Percentiles rank a stretch among this genome's conserved stretches.
These are phyloP conservation scores for Euproctis similis DNA, from an alignment of 2,888 invertebrate genomes.

Conservation along the genomic window DNA sequence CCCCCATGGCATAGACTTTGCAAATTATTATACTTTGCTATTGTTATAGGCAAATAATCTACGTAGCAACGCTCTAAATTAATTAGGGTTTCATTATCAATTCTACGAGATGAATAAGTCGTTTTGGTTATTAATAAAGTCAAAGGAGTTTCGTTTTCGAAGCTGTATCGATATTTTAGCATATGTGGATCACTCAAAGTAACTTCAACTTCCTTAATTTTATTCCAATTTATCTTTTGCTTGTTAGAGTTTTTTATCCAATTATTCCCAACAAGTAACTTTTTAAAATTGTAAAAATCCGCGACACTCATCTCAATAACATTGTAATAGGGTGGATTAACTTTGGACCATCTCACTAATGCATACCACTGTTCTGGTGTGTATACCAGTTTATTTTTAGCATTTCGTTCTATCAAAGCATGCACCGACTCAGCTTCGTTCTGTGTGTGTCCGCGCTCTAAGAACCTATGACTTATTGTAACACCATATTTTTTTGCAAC, in stretches of 20 bases:
- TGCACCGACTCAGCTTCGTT: constrained; percentile 21
- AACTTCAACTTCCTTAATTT: neutral
- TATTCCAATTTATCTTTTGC: constrained; percentile 1
- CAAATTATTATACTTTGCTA: constrained; percentile 1
- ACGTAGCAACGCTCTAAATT: neutral
- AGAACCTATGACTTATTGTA: constrained; percentile 3
- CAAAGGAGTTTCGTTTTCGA: neutral
- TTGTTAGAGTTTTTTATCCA: constrained; percentile 3
- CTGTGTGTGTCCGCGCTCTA: constrained; percentile 17
- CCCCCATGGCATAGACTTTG: too few species aligned
- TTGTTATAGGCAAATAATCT: neutral
- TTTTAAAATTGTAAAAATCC: constrained; percentile 2
- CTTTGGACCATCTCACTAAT: constrained; percentile 5
- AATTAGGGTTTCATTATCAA: too few species aligned
- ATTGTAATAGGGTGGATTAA: constrained; percentile 2
- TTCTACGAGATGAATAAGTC: neutral
- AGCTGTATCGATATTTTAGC: neutral
- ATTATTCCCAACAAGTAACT: neutral
- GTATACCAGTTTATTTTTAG: constrained; percentile 12
- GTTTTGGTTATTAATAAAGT: neutral
- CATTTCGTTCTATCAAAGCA: constrained; percentile 16
- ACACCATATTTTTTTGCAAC: neutral
- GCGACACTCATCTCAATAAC: neutral
- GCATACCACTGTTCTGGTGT: constrained; percentile 2
- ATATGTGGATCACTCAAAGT: constrained; percentile 2